These are phyloP conservation scores for Lytechinus variegatus DNA, from an alignment of 35 echinoderm and acorn worm genomes.

Conservation along the genomic window DNA sequence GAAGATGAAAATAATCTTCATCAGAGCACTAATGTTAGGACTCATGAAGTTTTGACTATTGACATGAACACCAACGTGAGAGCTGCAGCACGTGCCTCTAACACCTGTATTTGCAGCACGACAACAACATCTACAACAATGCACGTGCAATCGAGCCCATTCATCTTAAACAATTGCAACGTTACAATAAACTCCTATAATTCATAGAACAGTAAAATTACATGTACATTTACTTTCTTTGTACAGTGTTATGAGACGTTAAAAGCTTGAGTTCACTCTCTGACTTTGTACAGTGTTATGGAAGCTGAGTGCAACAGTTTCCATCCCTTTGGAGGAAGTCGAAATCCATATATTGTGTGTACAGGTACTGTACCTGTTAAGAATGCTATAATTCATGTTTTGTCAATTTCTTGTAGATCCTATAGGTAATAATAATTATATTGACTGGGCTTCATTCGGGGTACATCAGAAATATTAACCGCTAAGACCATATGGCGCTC, in stretches of 20 bases:
- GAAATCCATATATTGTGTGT: neutral
- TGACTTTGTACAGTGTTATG: neutral
- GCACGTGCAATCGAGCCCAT: neutral
- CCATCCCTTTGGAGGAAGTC: neutral
- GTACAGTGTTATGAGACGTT: no score
- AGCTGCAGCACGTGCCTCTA: neutral
- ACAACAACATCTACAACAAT: neutral
- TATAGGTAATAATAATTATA: neutral
- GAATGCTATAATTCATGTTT: neutral
- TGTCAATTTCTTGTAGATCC: neutral
- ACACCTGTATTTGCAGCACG: neutral
- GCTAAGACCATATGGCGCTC: neutral
- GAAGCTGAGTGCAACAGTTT: neutral
- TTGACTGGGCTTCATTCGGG: neutral
- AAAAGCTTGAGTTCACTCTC: neutral
- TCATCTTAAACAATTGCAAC: neutral
- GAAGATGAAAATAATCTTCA: neutral
- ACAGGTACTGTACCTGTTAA: neutral
- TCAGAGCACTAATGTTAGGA: neutral
- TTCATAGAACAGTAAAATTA: no score
- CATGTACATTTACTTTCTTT: neutral
- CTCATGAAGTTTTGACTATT: neutral
- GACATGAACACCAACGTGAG: neutral
- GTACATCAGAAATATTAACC: slow-evolving; percentile 23
- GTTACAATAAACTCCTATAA: neutral